Evolutionary conservation across 2,113 vertebrate species (phyloP).

Genomic region (Misgurnus anguillicaudatus): DNA sequence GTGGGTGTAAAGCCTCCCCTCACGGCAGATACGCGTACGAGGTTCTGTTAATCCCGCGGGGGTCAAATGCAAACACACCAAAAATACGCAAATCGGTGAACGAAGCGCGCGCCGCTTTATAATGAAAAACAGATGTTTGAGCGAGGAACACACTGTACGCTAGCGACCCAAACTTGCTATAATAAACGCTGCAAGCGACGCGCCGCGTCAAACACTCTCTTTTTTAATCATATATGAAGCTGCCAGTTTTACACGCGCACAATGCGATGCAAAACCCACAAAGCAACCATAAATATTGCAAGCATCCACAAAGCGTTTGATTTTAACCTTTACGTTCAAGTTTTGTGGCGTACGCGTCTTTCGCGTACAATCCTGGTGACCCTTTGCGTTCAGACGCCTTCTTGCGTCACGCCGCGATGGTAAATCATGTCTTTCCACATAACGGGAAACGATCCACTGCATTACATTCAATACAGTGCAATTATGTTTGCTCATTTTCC

Average conservation of each 20-base stretch:
- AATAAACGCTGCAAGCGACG: neutral
- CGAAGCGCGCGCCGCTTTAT: neutral
- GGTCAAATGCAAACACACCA: neutral
- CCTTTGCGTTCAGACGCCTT: neutral
- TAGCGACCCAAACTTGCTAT: neutral
- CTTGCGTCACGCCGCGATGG: slow-evolving; percentile 21
- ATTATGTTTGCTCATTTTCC: neutral
- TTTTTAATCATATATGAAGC: neutral
- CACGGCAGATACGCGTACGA: neutral
- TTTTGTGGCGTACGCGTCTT: neutral
- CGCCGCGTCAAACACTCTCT: neutral
- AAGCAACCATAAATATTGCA: too few relatives aligned
- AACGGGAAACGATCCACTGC: slow-evolving; percentile 59
- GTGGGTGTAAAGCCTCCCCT: neutral
- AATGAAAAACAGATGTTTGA: slow-evolving; percentile 18
- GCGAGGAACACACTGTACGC: neutral
- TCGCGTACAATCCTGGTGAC: neutral
- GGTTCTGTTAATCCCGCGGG: neutral
- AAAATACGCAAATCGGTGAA: neutral
- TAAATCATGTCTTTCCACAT: slow-evolving; percentile 50
- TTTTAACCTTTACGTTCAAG: too few relatives aligned
- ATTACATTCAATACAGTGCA: neutral
- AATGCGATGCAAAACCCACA: too few relatives aligned
- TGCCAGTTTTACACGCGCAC: neutral
- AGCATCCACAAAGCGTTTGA: too few relatives aligned